Conservation (phyloP, 2,888 invertebrate species). For the Rapana venosa region DNA sequence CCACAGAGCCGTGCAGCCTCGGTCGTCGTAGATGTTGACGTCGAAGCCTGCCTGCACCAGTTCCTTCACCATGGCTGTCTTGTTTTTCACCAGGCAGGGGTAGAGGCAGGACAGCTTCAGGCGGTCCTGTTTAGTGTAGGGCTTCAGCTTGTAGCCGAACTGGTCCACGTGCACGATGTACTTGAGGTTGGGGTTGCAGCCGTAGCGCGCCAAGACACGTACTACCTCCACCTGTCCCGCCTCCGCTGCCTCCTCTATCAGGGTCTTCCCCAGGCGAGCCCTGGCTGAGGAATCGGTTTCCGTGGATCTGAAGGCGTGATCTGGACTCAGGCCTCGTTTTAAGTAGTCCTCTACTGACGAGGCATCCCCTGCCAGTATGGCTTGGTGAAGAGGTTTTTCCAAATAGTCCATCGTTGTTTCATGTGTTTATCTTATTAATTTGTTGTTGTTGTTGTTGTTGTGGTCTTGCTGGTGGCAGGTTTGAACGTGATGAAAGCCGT, state of each 20-base stretch:
- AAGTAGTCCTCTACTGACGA: slow-evolving; percentile 57
- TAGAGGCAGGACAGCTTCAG: slow-evolving; percentile 65
- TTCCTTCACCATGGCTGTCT: slow-evolving; percentile 61
- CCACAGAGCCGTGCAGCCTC: slow-evolving; percentile 67
- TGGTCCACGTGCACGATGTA: slow-evolving; percentile 63
- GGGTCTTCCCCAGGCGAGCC: slow-evolving; percentile 57
- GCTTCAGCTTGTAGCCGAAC: slow-evolving; percentile 56
- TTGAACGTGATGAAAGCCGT: too few species aligned
- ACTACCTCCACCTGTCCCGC: slow-evolving; percentile 58
- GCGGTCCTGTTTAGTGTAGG: slow-evolving; percentile 54
- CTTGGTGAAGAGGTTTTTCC: slow-evolving; percentile 62
- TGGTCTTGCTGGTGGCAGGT: too few species aligned
- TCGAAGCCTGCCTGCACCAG: slow-evolving; percentile 66
- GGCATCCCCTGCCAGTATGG: slow-evolving; percentile 55
- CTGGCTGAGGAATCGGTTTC: slow-evolving; percentile 12
- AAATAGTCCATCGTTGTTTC: slow-evolving; percentile 59
- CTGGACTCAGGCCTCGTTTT: slow-evolving; percentile 59
- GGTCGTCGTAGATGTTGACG: slow-evolving; percentile 66
- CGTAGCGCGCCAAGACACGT: slow-evolving; percentile 54
- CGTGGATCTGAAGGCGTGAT: slow-evolving; percentile 66
- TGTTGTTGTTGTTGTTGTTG: too few species aligned
- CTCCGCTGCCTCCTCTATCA: slow-evolving; percentile 62
- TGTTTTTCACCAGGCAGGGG: slow-evolving; percentile 62
- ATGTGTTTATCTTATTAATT: too few species aligned
- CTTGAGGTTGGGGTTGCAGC: slow-evolving; percentile 63